phyloP scores from a whole-genome alignment of 2,888 invertebrate genomes.

The Lasioglossum figueresi region DNA sequence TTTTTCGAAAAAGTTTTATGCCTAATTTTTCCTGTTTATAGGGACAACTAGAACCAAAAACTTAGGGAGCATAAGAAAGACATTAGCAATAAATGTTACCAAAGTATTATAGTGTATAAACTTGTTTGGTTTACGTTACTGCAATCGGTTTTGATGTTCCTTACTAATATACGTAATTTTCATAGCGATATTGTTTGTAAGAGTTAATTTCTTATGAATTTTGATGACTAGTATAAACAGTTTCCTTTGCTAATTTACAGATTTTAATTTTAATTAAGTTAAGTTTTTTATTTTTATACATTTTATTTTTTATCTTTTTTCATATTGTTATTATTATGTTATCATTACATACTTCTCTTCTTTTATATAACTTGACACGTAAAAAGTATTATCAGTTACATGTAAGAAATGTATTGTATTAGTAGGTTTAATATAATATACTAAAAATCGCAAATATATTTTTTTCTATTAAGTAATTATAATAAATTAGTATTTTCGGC shows the following conservation, averaged over 20 bases:
- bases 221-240: neutral
- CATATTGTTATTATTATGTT: neutral
- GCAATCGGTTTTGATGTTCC: neutral
- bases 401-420: neutral
- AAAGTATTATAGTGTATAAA: conserved; percentile 11
- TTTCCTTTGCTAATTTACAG: neutral
- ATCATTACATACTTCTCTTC: neutral
- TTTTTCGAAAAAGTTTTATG: neutral
- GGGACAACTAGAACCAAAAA: neutral
- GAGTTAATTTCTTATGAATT: neutral
- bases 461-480: neutral
- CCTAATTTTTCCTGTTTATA: neutral
- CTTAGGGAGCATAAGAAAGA: neutral
- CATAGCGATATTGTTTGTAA: neutral
- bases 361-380: conserved; percentile 1
- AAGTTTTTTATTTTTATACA: conserved; percentile 13
- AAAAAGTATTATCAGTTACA: neutral
- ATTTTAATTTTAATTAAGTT: conserved; percentile 6
- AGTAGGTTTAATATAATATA: neutral
- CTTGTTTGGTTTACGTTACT: neutral
- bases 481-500: neutral
- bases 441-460: neutral
- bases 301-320: neutral
- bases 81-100: neutral
- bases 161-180: neutral